These are phyloP conservation scores for Drosophila nikananu DNA, from an alignment of 1,140 invertebrate species.

Conservation along the genomic window DNA sequence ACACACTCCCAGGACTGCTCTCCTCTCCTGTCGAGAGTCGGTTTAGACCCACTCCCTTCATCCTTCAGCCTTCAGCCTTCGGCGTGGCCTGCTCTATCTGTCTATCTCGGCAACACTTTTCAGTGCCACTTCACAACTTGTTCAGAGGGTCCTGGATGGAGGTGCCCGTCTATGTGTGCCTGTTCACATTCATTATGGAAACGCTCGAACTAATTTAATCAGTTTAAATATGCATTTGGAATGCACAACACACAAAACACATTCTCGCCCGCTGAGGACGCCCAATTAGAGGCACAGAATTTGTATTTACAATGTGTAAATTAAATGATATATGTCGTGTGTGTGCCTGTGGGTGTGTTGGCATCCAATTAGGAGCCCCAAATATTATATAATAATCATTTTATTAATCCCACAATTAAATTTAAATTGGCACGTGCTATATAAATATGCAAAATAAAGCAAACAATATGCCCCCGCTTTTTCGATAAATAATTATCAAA, in stretches of 20 bases:
- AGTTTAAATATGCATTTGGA: slow-evolving; percentile 62
- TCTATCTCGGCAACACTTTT: slow-evolving; percentile 60
- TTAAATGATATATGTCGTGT: slow-evolving; percentile 41
- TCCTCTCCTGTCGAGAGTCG: slow-evolving; percentile 22
- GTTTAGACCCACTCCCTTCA: not conserved
- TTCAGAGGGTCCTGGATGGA: slow-evolving; percentile 27
- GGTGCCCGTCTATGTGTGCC: slow-evolving; percentile 8
- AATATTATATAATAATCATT: slow-evolving; percentile 40
- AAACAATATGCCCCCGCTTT: slow-evolving; percentile 2
- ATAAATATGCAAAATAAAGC: slow-evolving; percentile 5
- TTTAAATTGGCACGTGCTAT: slow-evolving; percentile 17
- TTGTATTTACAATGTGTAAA: slow-evolving; percentile 65
- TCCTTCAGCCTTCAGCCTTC: not conserved
- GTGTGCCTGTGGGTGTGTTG: not conserved
- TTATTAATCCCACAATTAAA: slow-evolving; percentile 37
- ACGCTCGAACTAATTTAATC: slow-evolving; percentile 66
- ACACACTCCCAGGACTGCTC: slow-evolving; percentile 8
- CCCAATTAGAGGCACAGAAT: slow-evolving; percentile 56
- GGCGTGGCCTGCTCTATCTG: slow-evolving; percentile 22
- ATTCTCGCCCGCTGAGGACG: not conserved
- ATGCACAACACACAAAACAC: slow-evolving; percentile 23
- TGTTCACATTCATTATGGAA: slow-evolving; percentile 34
- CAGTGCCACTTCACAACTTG: slow-evolving; percentile 49
- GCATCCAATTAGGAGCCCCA: slow-evolving; percentile 41
- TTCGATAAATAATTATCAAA: slow-evolving; percentile 5